A percentile compares a stretch with the other conserved stretches of the same genome.
These are phyloP conservation scores for Leptinotarsa lineolata DNA, from an alignment of 1,140 invertebrate genomes.

Conservation along the genomic window DNA sequence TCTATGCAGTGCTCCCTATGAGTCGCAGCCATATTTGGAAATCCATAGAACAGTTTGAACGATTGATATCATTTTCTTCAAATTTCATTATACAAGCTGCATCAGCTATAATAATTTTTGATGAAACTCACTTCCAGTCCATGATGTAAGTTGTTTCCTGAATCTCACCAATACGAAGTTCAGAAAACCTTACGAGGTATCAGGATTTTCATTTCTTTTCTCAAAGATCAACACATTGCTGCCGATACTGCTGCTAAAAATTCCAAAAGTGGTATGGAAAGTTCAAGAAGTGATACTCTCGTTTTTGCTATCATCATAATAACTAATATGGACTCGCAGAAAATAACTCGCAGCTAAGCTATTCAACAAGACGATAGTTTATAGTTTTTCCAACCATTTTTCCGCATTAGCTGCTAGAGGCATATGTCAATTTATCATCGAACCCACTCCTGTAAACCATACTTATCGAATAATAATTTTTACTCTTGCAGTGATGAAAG, in stretches of 20 bases:
- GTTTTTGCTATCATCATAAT: neutral
- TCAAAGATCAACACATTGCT: neutral
- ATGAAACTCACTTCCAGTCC: neutral
- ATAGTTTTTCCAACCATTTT: neutral
- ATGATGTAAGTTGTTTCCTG: neutral
- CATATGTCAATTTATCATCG: neutral
- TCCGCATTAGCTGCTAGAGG: neutral
- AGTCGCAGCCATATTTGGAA: neutral
- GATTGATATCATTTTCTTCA: neutral
- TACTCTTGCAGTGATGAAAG: too few species aligned
- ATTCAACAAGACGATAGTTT: neutral
- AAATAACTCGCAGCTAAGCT: neutral
- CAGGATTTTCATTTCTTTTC: too few species aligned
- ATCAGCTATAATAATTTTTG: neutral
- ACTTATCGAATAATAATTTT: neutral
- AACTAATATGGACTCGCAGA: too few species aligned
- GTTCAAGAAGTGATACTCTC: neutral
- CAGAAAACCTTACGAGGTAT: too few species aligned
- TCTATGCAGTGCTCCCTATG: neutral
- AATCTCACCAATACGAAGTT: neutral
- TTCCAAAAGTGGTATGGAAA: neutral
- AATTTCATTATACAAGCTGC: neutral
- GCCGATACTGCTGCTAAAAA: neutral
- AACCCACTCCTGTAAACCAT: neutral
- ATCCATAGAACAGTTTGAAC: neutral